A percentile compares a stretch with the other conserved stretches of the same genome.
phyloP scores from a whole-genome alignment of 2,113 vertebrate genomes.

The Candoia aspera region DNA sequence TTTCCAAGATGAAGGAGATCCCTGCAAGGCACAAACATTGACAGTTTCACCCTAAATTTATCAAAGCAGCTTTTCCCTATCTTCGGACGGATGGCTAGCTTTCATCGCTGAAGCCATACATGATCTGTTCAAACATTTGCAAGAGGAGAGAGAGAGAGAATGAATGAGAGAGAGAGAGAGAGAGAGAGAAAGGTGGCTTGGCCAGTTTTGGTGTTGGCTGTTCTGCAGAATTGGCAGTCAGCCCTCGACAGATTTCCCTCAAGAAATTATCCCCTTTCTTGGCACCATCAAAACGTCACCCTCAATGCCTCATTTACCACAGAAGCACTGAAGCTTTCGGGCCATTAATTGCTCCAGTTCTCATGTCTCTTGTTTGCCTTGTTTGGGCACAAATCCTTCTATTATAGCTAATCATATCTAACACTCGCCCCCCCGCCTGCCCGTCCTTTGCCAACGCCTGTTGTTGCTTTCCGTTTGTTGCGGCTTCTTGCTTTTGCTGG shows the following conservation, averaged over 20 bases:
- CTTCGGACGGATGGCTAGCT: background rate
- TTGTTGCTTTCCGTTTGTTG: constrained; percentile 52
- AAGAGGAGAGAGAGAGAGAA: background rate
- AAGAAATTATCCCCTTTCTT: background rate
- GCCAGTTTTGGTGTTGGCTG: background rate
- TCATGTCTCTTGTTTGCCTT: constrained; percentile 15
- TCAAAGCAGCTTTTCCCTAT: background rate
- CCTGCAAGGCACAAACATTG: background rate
- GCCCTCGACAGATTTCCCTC: background rate
- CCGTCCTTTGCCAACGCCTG: constrained; percentile 20
- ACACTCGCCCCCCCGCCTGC: background rate
- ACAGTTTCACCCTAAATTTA: background rate
- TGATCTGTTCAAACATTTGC: background rate
- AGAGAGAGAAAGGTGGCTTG: background rate
- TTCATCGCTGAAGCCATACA: background rate
- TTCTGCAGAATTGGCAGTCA: background rate
- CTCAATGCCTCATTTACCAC: fast-evolving
- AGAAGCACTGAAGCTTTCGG: background rate
- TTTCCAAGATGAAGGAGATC: background rate
- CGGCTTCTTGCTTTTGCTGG: constrained; percentile 44
- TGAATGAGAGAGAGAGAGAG: no score
- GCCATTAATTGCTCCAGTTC: fast-evolving
- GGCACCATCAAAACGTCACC: fast-evolving
- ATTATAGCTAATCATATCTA: constrained; percentile 60
- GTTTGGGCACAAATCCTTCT: constrained; percentile 20